Percentiles rank a stretch among this genome's conserved stretches.
Evolutionary conservation across 2,888 invertebrate species (phyloP).

Genomic region (Hetaerina titia): DNA sequence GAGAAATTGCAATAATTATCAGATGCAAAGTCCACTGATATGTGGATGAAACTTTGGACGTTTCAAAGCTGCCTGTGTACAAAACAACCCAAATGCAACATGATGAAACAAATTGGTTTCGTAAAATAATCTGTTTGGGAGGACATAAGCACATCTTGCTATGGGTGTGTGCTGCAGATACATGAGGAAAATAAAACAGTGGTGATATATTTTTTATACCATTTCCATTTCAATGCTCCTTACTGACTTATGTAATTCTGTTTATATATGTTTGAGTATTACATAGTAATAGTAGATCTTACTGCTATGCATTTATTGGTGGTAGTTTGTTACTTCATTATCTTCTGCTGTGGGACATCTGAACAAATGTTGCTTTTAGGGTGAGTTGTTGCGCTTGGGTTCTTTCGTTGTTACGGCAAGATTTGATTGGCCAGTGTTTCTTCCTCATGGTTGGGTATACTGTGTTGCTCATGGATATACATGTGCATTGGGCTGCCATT

Average conservation of each 20-base stretch:
- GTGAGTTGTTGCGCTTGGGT: slow-evolving; percentile 44
- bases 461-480: neutral
- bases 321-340: neutral
- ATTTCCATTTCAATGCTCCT: neutral
- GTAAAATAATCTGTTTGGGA: neutral
- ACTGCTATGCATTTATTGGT: neutral
- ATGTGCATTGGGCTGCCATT: neutral
- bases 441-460: neutral
- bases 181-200: neutral
- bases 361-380: neutral
- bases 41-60: neutral
- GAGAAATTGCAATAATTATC: neutral
- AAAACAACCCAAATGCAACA: neutral
- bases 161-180: neutral
- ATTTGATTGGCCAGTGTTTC: neutral
- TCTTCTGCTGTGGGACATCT: neutral
- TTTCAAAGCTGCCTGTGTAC: neutral
- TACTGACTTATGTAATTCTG: neutral
- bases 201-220: neutral
- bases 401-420: neutral
- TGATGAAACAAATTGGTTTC: neutral
- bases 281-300: neutral
- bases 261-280: neutral
- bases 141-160: neutral
- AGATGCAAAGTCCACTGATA: neutral